Base-by-base conservation (phyloP, 2,113 vertebrate species). In the Rhinogobius similis region DNA sequence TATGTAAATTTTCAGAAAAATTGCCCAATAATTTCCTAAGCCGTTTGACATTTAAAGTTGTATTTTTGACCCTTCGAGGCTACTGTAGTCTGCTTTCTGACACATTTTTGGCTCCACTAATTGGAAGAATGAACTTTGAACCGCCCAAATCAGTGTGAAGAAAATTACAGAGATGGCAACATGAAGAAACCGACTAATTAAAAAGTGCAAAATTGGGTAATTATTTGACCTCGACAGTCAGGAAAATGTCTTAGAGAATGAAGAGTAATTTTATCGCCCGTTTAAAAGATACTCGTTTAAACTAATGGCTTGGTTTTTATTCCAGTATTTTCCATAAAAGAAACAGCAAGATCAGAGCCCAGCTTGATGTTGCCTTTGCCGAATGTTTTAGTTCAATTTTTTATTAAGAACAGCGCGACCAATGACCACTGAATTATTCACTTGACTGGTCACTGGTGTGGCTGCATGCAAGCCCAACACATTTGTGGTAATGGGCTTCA, bases 131-230 rank as follows among this genome's bases (percentile, higher is more conserved):
- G 26, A 58, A 58, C 55, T 58, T 20, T 58, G 26, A 58, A 58
- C 55, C 55, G 5, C 24, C 24, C 55, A 62, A 62, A 62, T 39
- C 59, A 62, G 38, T 43, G 41, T 76, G 61, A 58, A 16, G 55
- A 18, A 27, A 58, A 20, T 58, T 27, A 58, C 7, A 18, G 55
- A 5, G 55, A 58, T 58, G 14, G 39, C 61, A 10, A 11, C 71
- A 69, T 8, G 67, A 58, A 58, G 24, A 29, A 58, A 58, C 39
- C 10, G 55, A 27, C 14, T 58, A 58, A 58, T 58, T 58, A 58
- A 29, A 58, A 58, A 58, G 55, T 58, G 55, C 13, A 14, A 58
- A 27, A 58, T 29, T 29, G 24, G 16, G 26, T 18, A 29, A 29
- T 58, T 29, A 58, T 58, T 18, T 58, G 55, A 20, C 55, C 55